These are phyloP conservation scores for Drosophila neotestacea DNA, from an alignment of 2,888 invertebrate genomes.

Conservation along the genomic window DNA sequence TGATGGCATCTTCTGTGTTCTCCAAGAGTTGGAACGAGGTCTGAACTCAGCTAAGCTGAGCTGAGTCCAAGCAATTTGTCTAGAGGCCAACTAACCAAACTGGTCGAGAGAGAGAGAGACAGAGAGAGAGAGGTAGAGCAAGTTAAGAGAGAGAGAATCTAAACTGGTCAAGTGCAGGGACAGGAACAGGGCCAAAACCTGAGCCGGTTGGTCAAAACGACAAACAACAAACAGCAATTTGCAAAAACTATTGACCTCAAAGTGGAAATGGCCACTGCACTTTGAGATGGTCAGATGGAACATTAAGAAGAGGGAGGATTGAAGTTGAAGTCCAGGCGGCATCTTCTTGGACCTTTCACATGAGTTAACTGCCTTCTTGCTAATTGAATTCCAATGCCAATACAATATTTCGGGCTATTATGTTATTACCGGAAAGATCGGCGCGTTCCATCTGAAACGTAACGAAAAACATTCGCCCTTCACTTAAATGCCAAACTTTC, in stretches of 20 bases:
- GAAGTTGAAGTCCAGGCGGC: conserved; percentile 12
- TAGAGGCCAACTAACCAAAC: conserved; percentile 65
- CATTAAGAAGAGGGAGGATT: neutral
- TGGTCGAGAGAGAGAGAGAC: conserved; percentile 46
- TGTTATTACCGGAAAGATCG: conserved; percentile 70
- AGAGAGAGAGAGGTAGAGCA: conserved; percentile 9
- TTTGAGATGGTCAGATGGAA: conserved; percentile 2
- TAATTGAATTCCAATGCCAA: conserved; percentile 80
- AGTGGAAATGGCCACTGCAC: conserved; percentile 58
- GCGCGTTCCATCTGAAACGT: conserved; percentile 44
- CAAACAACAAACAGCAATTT: conserved; percentile 66
- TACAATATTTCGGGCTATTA: conserved; percentile 78
- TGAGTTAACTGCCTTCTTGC: conserved; percentile 50
- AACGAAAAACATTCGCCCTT: conserved; percentile 40
- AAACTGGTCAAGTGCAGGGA: conserved; percentile 61
- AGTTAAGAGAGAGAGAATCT: conserved; percentile 26
- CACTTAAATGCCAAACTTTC: conserved; percentile 68
- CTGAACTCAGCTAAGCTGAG: conserved; percentile 19
- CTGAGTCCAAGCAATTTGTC: conserved; percentile 65
- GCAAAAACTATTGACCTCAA: conserved; percentile 76
- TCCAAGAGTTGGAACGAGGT: conserved; percentile 42
- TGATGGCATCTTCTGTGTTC: conserved; percentile 63
- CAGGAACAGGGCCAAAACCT: conserved; percentile 31
- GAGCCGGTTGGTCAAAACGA: conserved; percentile 64
- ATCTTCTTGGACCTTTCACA: conserved; percentile 55